These are phyloP conservation scores for Hypotaenidia philippensis DNA, from an alignment of 2,797 vertebrate genomes.

Conservation along the genomic window DNA sequence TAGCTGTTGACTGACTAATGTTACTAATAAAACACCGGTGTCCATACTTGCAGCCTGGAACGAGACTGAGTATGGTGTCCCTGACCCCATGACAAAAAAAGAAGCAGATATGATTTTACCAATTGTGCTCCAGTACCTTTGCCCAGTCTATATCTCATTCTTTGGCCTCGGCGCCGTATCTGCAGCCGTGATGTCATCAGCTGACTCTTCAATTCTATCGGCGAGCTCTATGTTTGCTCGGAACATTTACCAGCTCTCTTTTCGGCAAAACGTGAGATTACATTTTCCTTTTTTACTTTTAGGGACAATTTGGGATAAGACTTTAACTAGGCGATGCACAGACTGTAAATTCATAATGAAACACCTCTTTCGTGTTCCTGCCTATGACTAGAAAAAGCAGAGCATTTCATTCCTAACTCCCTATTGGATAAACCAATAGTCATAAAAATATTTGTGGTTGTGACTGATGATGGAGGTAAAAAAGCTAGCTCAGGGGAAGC, in stretches of 20 bases:
- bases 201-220: constrained; percentile 97
- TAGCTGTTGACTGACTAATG: not conserved
- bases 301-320: not conserved
- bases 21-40: not conserved
- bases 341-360: not conserved
- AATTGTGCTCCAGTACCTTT: constrained; percentile 95
- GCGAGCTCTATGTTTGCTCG: constrained; percentile 98
- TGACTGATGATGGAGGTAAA: not conserved
- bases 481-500: not conserved
- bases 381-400: not conserved
- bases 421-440: not conserved
- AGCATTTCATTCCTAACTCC: not conserved
- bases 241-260: constrained; percentile 96
- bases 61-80: constrained; percentile 86
- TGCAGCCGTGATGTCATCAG: constrained; percentile 98
- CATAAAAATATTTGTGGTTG: not conserved
- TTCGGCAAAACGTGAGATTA: constrained; percentile 92
- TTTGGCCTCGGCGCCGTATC: constrained; percentile 96
- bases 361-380: not conserved
- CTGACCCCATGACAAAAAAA: constrained; percentile 85
- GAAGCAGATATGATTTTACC: constrained; percentile 97
- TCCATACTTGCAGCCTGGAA: constrained; percentile 90
- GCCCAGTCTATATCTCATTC: constrained; percentile 93
- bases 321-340: not conserved
- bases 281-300: not conserved